Base-by-base conservation (phyloP, 2,888 invertebrate genomes). In the Luffia ferchaultella region DNA sequence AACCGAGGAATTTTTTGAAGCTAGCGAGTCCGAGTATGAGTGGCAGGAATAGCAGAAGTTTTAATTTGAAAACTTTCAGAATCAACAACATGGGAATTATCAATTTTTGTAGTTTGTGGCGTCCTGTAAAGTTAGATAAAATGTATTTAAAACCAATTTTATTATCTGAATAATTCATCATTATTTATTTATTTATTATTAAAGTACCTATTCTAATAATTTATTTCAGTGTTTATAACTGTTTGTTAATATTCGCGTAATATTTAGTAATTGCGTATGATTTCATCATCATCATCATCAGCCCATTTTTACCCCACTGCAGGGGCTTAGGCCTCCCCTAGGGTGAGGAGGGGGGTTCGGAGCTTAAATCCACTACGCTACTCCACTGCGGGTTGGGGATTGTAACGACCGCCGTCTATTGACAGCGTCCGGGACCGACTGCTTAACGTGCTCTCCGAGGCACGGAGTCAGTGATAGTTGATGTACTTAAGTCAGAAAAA, bases 11-110 rank as follows among this genome's bases (percentile, higher is more conserved):
- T 65, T 94, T 94, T 76, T 94, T 93, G 66, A 94, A 91, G 48
- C 94, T 93, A 20, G 90, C 93, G 57, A 94, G 82, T 1, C 94
- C 94, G 46, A 94, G 84, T 57, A 94, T 93, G 58, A 94, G 86
- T 1, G 94, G 94, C 70, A 94, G 73, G 84, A 94, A 93, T 2
- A 94, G 82, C 2, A 94, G 80, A 49, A 94, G 79, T 67, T 94
- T 94, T 67, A 94, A 67, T 75, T 94, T 94, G 86, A 94, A 94
- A 60, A 94, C 80, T 75, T 94, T 94, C 58, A 94, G 71, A 57
- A 94, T 90, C 60, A 94, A 76, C 63, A 94, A 75, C 85, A 94
- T 87, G 0, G 94, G 94, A 55, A 94, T 92, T 65, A 94, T 89
- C 44, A 94, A 85, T 69, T 92, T 93, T 85, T 92, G 93, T 57